Conservation (phyloP, 2,113 vertebrate species). For the Sylvilagus bachmani region DNA sequence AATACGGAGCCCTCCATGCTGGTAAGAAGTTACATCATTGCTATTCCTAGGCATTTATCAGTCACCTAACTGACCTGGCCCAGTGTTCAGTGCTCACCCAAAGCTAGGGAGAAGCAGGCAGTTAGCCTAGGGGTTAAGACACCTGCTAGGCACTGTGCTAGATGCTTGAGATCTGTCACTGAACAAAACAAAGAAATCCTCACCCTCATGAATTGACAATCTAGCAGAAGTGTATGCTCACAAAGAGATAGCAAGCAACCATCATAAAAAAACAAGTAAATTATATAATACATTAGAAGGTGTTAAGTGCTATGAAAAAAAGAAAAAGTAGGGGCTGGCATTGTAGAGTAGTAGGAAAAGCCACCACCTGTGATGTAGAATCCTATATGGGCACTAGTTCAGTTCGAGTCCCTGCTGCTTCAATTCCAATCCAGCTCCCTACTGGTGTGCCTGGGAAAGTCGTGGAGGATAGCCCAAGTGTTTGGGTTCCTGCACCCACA, state of each 20-base stretch:
- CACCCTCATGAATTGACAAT: background rate
- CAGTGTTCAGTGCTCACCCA: background rate
- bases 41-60: background rate
- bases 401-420: too few species aligned
- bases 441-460: too few species aligned
- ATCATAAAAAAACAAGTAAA: background rate
- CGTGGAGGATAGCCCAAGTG: too few species aligned
- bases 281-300: background rate
- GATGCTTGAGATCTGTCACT: background rate
- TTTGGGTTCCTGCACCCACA: too few species aligned
- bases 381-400: too few species aligned
- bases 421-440: too few species aligned
- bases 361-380: too few species aligned
- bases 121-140: too few species aligned
- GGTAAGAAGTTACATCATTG: background rate
- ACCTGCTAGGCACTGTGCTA: background rate
- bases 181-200: background rate
- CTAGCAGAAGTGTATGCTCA: background rate
- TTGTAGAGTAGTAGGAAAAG: too few species aligned
- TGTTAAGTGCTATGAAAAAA: background rate
- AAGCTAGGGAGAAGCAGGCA: background rate
- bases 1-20: background rate
- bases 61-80: background rate
- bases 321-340: background rate
- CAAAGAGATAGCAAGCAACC: background rate